Evolutionary conservation across 2,888 invertebrate species (phyloP).

Genomic region (Dynastes tityus): DNA sequence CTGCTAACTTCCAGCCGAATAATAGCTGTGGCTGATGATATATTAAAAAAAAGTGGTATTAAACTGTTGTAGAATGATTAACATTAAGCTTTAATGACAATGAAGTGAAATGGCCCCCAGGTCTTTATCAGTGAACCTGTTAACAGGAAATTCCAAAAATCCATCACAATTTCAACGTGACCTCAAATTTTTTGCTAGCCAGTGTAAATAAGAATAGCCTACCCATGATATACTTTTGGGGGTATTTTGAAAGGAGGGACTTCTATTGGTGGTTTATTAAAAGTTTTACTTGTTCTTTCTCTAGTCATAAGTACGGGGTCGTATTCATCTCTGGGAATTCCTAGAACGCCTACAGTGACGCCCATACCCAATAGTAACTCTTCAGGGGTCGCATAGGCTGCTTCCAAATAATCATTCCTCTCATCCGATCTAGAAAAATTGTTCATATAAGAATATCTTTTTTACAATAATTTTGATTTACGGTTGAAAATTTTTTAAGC

Average conservation of each 20-base stretch:
- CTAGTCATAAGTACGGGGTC: constrained; percentile 73
- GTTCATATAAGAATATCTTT: not conserved
- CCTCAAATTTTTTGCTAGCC: not conserved
- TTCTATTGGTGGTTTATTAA: constrained; percentile 55
- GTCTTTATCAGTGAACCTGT: too few species aligned
- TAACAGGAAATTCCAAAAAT: too few species aligned
- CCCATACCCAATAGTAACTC: constrained; percentile 70
- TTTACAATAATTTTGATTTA: constrained; percentile 55
- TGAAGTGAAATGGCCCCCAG: too few species aligned
- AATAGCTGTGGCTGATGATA: too few species aligned
- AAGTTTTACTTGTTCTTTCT: constrained; percentile 61
- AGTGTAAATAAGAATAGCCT: not conserved
- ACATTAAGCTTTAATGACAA: too few species aligned
- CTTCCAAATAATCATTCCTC: constrained; percentile 73
- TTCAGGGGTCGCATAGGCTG: constrained; percentile 74
- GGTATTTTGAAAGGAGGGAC: constrained; percentile 62
- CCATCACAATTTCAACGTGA: not conserved
- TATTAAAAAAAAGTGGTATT: too few species aligned
- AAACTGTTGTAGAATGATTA: too few species aligned
- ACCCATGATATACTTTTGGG: constrained; percentile 56
- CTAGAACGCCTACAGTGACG: constrained; percentile 76
- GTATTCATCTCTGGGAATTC: constrained; percentile 73
- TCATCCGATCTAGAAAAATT: constrained; percentile 63
- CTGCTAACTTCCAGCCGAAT: too few species aligned
- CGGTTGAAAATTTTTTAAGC: constrained; percentile 66